Evolutionary conservation across 2,797 vertebrate species (phyloP), one percentile per base, ranked within the genome.

Genomic region (Cirrhinus molitorella): DNA sequence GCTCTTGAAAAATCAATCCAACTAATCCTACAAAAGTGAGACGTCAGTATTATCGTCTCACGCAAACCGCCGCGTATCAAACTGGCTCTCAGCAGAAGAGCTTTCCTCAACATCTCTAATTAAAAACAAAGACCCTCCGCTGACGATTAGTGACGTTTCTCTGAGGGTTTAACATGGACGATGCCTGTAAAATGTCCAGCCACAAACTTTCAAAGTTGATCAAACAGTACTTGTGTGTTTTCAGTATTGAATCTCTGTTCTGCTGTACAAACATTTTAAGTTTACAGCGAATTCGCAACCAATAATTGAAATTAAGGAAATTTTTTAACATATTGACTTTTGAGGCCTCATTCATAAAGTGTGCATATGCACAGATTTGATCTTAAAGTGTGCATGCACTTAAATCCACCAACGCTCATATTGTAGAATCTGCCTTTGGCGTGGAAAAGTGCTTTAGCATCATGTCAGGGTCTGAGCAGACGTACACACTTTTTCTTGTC

Each of bases 1-100:
- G 70, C 80, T 63, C 80, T 73, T 82, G 71, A 82, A 82, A 73
- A 73, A 82, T 82, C 80, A 74, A 74, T 74, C 55, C 68, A 63
- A 47, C 70, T 81, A 73, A 81, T 81, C 80, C 80, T 65, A 28
- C 68, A 82, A 65, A 73, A 82, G 80, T 74, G 70, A 82, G 61
- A 82, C 72, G 68, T 81, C 79, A 61, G 67, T 72, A 16, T 72
- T 81, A 81, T 73, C 55, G 40, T 51, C 55, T 59, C 53, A 21
- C 19, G 51, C 67, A 61, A 57, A 67, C 17, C 51, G 21, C 31
- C 9, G 21, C 12, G 23, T 71, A 31, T 28, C 21, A 70, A 57
- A 70, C 79, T 80, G 66, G 1, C 16, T 14, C 78, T 80, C 49
- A 17, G 77, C 61, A 79, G 61, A 79, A 66, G 47, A 67, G 16